Base-by-base conservation (phyloP, 2,113 vertebrate species). In the Cairina moschata region DNA sequence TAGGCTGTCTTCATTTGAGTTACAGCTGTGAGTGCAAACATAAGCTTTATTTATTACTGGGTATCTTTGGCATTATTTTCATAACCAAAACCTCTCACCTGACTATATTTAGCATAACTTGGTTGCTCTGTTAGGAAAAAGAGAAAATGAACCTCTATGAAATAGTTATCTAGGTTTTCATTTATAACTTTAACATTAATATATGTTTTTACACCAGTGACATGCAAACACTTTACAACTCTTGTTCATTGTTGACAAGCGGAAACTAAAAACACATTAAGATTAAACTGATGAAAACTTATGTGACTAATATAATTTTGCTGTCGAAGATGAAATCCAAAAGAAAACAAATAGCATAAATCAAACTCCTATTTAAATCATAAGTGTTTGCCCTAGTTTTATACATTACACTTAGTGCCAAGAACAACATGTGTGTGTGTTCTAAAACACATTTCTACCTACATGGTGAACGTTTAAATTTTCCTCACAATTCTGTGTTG, bases 381-480 rank as follows among this genome's bases (percentile, higher is more conserved):
- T 31, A 78, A 82, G 26, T 8, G 48, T 72, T 63, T 82, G 3
- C 44, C 13, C 75, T 36, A 18, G n/a, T 31, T 68, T 80, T 68
- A 73, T n/a, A 15, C 10, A 44, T 31, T 46, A n/a, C 50, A 13
- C 3, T 44, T 11, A 55, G 5, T 54, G 46, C 17, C 29, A 83
- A 52, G 6, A 80, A 5, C 38, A 68, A 4, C 42, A 42, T 22
- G 3, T 54, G 7, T 42, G 11, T 44, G 13, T 44, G 25, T n/a
- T 52, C 18, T 50, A 59, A 67, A 88, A n/a, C 12, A 31, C 4
- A 7, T 54, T 81, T 83, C 77, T 52, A 86, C 14, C n/a, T 31
- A 67, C 10, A 11, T 0, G 0, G 11, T 14, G 4, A 59, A 14
- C 26, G 15, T 55, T 48, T 29, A 13, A 26, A 5, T 12, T 91